Conservation (phyloP, 2,113 vertebrate species). For the Ceyx melanurus region DNA sequence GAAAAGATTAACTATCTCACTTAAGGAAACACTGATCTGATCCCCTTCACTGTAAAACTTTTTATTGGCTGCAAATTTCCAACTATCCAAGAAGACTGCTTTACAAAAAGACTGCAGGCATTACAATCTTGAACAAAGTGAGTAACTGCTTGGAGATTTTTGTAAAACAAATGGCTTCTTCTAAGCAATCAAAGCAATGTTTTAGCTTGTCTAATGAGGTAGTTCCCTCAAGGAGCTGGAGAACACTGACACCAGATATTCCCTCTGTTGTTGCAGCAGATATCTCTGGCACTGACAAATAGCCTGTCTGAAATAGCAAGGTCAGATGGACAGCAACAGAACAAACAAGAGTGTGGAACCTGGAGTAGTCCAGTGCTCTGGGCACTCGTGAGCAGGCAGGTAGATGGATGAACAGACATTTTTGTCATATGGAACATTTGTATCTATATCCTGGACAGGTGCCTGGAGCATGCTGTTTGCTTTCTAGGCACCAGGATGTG, state of each 20-base stretch:
- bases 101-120: slow-evolving; percentile 11
- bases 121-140: slow-evolving; percentile 39
- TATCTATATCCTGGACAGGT: background rate
- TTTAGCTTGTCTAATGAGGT: slow-evolving; percentile 37
- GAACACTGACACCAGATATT: slow-evolving; percentile 50
- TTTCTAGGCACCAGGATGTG: background rate
- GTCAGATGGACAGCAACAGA: slow-evolving; percentile 37
- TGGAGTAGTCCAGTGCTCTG: background rate
- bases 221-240: slow-evolving; percentile 23
- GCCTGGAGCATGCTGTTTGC: background rate
- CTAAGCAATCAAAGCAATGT: background rate
- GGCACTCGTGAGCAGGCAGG: slow-evolving; percentile 10
- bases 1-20: slow-evolving; percentile 3
- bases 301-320: slow-evolving; percentile 19
- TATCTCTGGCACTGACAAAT: slow-evolving; percentile 45
- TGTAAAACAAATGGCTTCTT: slow-evolving; percentile 28
- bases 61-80: slow-evolving; percentile 10
- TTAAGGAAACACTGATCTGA: slow-evolving; percentile 26
- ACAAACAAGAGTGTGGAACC: slow-evolving; percentile 15
- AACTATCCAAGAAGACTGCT: background rate
- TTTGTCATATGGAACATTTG: slow-evolving; percentile 2
- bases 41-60: slow-evolving; percentile 24
- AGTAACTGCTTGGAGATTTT: slow-evolving; percentile 36
- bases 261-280: slow-evolving; percentile 25
- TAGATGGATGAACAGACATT: background rate